Evolutionary conservation across 2,888 invertebrate genomes (phyloP).

Genomic region (Tetranychus piercei): DNA sequence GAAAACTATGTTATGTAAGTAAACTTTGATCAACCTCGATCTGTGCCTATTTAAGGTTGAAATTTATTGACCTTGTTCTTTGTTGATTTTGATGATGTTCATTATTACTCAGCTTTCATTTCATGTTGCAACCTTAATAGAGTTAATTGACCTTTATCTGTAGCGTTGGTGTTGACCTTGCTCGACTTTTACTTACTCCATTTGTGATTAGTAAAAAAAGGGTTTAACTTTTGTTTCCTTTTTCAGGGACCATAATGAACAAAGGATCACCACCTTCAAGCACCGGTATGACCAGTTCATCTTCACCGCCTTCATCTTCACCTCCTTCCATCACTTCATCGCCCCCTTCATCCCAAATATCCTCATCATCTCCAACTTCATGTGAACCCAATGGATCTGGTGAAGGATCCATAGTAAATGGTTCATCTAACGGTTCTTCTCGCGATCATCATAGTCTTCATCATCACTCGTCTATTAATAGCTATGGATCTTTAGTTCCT

Average conservation of each 20-base stretch:
- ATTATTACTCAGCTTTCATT: too few species aligned
- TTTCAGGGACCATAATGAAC: constrained; percentile 7
- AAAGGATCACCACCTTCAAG: constrained; percentile 4
- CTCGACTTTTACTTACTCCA: background rate
- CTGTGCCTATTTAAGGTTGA: background rate
- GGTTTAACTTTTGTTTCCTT: background rate
- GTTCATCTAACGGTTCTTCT: background rate
- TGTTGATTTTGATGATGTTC: background rate
- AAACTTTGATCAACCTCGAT: background rate
- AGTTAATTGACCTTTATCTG: background rate
- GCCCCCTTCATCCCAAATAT: constrained; percentile 16
- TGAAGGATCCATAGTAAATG: background rate
- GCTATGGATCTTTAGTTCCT: background rate
- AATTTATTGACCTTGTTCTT: background rate
- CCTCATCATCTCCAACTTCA: constrained; percentile 7
- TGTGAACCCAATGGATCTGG: background rate
- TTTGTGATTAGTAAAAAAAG: background rate
- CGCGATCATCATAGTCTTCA: background rate
- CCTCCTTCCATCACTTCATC: constrained; percentile 19
- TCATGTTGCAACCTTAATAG: background rate
- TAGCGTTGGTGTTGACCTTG: background rate
- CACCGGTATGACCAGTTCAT: constrained; percentile 3
- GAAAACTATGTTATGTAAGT: constrained; percentile 13
- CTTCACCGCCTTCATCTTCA: constrained; percentile 14
- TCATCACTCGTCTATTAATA: background rate